These are phyloP conservation scores for Hyles euphorbiae DNA, from an alignment of 1,140 invertebrate genomes.

Conservation along the genomic window DNA sequence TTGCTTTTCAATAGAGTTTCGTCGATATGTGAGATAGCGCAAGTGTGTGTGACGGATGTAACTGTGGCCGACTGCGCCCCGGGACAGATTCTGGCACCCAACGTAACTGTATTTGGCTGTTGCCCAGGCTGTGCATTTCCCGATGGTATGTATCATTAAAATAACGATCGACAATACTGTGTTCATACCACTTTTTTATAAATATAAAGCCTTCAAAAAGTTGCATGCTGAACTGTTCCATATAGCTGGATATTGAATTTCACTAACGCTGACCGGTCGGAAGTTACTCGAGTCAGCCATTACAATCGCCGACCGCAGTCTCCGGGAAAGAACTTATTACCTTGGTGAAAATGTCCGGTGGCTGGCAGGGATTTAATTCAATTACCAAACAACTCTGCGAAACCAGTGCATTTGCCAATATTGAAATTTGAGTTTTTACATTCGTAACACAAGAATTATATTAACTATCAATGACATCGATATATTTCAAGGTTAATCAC, in stretches of 20 bases:
- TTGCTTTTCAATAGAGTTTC: slow-evolving; percentile 12
- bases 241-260: slow-evolving; percentile 10
- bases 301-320: slow-evolving; percentile 23
- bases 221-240: no score
- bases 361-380: slow-evolving; percentile 7
- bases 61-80: slow-evolving; percentile 39
- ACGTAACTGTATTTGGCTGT: slow-evolving; percentile 44
- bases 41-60: slow-evolving; percentile 60
- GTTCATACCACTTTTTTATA: no score
- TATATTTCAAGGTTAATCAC: no score
- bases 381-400: slow-evolving; percentile 7
- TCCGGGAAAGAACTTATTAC: slow-evolving; percentile 32
- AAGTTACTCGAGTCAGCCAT: slow-evolving; percentile 20
- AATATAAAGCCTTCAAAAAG: no score
- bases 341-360: slow-evolving; percentile 27
- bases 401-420: neutral
- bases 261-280: slow-evolving; percentile 16
- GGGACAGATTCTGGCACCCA: slow-evolving; percentile 36
- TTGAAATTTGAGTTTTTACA: no score
- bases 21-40: slow-evolving; percentile 39
- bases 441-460: no score
- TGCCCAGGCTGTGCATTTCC: slow-evolving; percentile 56
- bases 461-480: no score
- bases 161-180: neutral
- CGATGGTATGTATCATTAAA: slow-evolving; percentile 18